Base-by-base conservation (phyloP, 2,797 vertebrate species). In the Trichosurus vulpecula region DNA sequence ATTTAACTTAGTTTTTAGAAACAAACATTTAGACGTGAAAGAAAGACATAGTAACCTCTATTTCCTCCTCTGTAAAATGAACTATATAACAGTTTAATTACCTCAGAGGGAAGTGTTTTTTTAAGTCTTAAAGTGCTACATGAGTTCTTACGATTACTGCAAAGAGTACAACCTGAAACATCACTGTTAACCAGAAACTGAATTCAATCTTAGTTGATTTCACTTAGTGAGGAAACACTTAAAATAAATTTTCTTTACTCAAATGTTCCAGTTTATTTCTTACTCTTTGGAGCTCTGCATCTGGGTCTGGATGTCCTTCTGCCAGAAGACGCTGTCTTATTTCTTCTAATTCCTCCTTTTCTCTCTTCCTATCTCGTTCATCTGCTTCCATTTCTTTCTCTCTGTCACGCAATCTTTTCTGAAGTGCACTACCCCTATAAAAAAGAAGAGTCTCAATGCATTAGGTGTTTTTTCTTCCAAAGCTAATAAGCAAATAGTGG, bases 331-430 rank as follows among this genome's bases (percentile, higher is more conserved):
- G 99, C 98, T 99, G 99, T 98, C 99, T 99, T 98, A 99, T 99
- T 99, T 99, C 99, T 97, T 99, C 99, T 96, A 99, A 98, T 98
- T 99, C 99, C 98, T 99, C 99, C 98, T 99, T 99, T 98, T 99
- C 99, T 91, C 99, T 99, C 98, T 99, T 99, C 98, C 99, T 99
- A 97, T 99, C 99, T 97, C 99, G 99, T 98, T 99, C 99, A 98
- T 99, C 99, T 92, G 99, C 99, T 99, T 99, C 99, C 98, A 99
- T 99, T 99, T 99, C 99, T 97, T 99, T 99, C 98, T 99, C 99
- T 95, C 99, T 97, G 98, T 99, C 99, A 98, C 99, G 98, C 97
- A 99, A 98, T 54, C 99, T 99, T 98, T 99, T 99, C 99, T 99
- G 99, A 99, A 99, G 99, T 95, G 99, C 99, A 98, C 99, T 99